phyloP scores from a whole-genome alignment of 2,797 vertebrate genomes.

The Mus minutoides region DNA sequence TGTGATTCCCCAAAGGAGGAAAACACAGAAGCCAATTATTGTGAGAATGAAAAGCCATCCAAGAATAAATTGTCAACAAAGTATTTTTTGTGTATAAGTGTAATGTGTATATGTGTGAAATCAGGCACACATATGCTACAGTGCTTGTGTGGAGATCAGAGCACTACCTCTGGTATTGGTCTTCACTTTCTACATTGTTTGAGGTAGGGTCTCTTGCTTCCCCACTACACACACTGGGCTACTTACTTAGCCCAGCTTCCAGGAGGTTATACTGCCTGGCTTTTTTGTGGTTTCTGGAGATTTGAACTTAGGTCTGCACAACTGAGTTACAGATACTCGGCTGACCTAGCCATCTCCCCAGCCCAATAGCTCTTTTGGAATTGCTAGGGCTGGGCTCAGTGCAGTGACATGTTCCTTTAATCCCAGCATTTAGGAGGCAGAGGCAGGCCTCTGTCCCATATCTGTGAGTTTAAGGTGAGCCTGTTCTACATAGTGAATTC shows the following conservation, averaged over 20 bases:
- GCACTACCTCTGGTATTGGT: background rate
- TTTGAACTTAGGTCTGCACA: background rate
- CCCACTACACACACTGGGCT: background rate
- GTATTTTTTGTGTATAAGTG: background rate
- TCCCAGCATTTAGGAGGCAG: background rate
- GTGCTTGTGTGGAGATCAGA: background rate
- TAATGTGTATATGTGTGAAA: background rate
- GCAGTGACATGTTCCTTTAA: background rate
- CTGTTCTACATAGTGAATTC: background rate
- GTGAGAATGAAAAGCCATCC: background rate
- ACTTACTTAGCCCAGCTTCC: background rate
- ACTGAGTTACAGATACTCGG: background rate
- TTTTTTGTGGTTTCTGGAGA: background rate
- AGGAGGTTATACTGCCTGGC: background rate
- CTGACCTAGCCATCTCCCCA: background rate
- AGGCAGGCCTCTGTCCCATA: background rate
- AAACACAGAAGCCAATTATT: background rate
- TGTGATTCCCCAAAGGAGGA: conserved; percentile 8
- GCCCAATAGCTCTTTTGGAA: background rate
- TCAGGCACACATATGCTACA: background rate
- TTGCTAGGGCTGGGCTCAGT: background rate
- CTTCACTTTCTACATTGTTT: background rate
- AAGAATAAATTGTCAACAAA: background rate
- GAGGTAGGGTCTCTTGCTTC: background rate
- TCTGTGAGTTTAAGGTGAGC: background rate